Evolutionary conservation across 2,888 invertebrate genomes (phyloP).

Genomic region (Cyclophora punctaria): DNA sequence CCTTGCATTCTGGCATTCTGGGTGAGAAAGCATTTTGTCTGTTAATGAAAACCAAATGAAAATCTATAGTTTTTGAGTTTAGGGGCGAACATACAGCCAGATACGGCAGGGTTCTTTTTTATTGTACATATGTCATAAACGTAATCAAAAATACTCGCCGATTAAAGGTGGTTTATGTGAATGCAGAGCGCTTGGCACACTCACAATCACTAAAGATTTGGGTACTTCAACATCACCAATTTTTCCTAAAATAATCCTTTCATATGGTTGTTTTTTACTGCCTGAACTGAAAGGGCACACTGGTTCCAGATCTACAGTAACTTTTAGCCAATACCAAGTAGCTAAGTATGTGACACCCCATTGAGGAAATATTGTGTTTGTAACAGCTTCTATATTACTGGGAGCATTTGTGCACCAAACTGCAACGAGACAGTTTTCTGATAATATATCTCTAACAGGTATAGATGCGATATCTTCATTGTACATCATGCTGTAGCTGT

Average conservation of each 20-base stretch:
- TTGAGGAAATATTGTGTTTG: conserved; percentile 81
- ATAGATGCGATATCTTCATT: conserved; percentile 83
- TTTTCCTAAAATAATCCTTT: conserved; percentile 77
- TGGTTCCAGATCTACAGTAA: conserved; percentile 80
- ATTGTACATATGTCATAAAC: background rate
- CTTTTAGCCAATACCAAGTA: conserved; percentile 93
- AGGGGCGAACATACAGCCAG: too few species aligned
- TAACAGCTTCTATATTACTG: conserved; percentile 80
- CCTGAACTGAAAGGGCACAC: conserved; percentile 79
- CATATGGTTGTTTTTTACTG: conserved; percentile 90
- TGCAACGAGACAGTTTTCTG: conserved; percentile 80
- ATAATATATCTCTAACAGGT: conserved; percentile 79
- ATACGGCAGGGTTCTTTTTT: too few species aligned
- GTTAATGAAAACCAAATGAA: too few species aligned
- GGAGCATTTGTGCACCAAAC: conserved; percentile 95
- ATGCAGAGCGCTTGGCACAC: conserved; percentile 93
- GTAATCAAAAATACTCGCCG: conserved; percentile 55
- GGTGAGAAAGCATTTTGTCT: too few species aligned
- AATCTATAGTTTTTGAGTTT: too few species aligned
- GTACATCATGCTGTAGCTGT: conserved; percentile 86
- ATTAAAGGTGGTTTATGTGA: conserved; percentile 95
- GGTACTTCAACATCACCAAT: conserved; percentile 47
- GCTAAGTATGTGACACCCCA: conserved; percentile 85
- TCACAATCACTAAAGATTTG: conserved; percentile 79
- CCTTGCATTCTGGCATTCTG: too few species aligned